Conservation (phyloP, 2,113 vertebrate genomes). For the Platanista minor region DNA sequence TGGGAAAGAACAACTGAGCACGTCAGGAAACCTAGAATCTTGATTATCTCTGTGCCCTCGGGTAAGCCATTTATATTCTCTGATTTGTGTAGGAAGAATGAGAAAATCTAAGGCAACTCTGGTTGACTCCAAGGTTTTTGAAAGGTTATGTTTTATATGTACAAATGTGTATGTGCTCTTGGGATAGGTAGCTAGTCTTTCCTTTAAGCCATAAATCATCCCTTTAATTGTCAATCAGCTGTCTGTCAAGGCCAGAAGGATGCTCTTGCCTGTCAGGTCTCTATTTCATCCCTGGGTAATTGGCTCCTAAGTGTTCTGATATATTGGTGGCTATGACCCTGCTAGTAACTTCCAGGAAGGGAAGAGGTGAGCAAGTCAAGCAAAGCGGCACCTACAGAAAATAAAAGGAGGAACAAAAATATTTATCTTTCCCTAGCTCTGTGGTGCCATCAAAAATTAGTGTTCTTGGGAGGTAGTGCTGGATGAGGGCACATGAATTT, state of each 20-base stretch:
- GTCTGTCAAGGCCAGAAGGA: slow-evolving; percentile 36
- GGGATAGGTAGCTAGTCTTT: not conserved
- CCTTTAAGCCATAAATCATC: slow-evolving; percentile 59
- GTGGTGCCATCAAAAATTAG: slow-evolving; percentile 35
- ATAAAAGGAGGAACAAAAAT: not conserved
- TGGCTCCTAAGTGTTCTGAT: slow-evolving; percentile 17
- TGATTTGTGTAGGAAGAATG: not conserved
- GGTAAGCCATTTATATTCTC: not conserved
- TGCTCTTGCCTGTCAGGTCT: slow-evolving; percentile 64
- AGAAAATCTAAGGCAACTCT: not conserved
- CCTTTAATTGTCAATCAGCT: slow-evolving; percentile 71
- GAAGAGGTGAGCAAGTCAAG: not conserved
- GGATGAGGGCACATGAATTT: not conserved
- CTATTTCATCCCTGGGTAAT: slow-evolving; percentile 25
- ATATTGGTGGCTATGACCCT: not conserved
- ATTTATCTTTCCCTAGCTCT: slow-evolving; percentile 45
- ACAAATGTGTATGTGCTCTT: not conserved
- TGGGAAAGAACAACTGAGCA: not conserved
- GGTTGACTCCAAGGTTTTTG: not conserved
- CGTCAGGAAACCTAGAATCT: not conserved
- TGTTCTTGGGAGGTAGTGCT: not conserved
- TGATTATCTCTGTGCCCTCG: not conserved
- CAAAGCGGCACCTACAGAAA: not conserved
- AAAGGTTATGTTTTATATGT: not conserved
- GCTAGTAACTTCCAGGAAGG: not conserved